These are phyloP conservation scores for Zelleria hepariella DNA, from an alignment of 2,888 invertebrate species.

Conservation along the genomic window DNA sequence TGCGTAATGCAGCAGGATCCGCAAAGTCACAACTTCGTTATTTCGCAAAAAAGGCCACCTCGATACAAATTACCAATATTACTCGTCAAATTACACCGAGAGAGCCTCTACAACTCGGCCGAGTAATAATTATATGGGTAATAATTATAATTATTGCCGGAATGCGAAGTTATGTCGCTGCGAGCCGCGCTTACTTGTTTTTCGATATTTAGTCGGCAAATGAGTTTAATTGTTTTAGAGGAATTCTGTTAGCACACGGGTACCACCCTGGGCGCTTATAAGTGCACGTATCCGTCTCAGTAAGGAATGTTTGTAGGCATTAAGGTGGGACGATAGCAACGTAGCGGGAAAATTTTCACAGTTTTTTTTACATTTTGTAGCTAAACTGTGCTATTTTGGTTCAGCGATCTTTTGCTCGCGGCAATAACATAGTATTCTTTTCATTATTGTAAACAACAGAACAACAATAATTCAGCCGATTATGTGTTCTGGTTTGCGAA, in stretches of 20 bases:
- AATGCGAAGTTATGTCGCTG: constrained; percentile 47
- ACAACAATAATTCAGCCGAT: too few relatives aligned
- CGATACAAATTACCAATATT: constrained; percentile 6
- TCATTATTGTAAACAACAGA: too few relatives aligned
- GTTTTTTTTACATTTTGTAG: too few relatives aligned
- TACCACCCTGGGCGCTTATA: background rate
- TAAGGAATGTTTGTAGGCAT: too few relatives aligned
- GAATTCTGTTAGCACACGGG: constrained; percentile 21
- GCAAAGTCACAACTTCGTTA: background rate
- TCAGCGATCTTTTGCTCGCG: too few relatives aligned
- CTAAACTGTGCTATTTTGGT: too few relatives aligned
- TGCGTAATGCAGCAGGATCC: background rate
- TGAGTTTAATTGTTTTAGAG: constrained; percentile 53
- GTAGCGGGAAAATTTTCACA: too few relatives aligned
- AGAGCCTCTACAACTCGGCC: constrained; percentile 14
- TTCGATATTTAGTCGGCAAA: constrained; percentile 42
- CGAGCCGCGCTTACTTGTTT: constrained; percentile 53
- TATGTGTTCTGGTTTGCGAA: too few relatives aligned
- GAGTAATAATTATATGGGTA: constrained; percentile 18
- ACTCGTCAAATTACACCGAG: constrained; percentile 5
- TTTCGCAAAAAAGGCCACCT: constrained; percentile 3
- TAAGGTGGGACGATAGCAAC: too few relatives aligned
- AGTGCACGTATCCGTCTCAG: background rate
- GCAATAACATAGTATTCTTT: too few relatives aligned
- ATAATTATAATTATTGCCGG: constrained; percentile 34